Evolutionary conservation across 92 coral and sea anemone species (phyloP), one percentile per base, ranked within the genome.

Genomic region (Epizoanthus rinbou): DNA sequence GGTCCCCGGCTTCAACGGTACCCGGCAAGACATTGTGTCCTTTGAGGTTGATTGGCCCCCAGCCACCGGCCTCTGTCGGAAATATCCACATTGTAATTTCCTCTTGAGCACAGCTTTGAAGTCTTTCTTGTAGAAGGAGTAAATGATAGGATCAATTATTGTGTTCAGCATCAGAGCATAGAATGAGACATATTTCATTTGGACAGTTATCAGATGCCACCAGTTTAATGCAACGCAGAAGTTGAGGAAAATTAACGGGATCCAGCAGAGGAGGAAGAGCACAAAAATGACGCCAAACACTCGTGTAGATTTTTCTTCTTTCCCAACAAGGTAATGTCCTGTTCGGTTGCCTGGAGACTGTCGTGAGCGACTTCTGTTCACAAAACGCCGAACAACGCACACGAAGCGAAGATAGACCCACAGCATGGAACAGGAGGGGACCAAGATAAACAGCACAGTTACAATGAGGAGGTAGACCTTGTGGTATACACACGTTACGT

Each of bases 181-280:
- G 76, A 92, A 90, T 28, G 97, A 90, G 21, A 80, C 85, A 53
- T 92, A 80, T 23, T 59, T 74, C 14, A 92, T 84, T 21, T 82
- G 85, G 13, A 69, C 79, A 0, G 93, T 81, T 45, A 90, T 82
- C 52, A 87, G 82, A 39, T 92, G 84, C 63, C 47, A 80, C 82
- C 76, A 87, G 58, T 88, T 62, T 17, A 92, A 82, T 22, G 92
- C 90, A 19, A 75, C 83, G 69, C 97, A 92, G 64, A 85, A 57
- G 70, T 92, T 92, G 88, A 92, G 91, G 84, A 87, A 90, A 78
- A 92, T 92, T 25, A 92, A 86, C 1, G 97, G 97, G 59, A 90
- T 62, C 97, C 97, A 92, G 18, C 91, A 92, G 7, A 90, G 84
- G 31, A 92, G 86, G 79, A 92, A 92, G 88, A 86, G 84, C 14